phyloP scores from a whole-genome alignment of 2,888 invertebrate genomes.

The Hoplodrina blanda region DNA sequence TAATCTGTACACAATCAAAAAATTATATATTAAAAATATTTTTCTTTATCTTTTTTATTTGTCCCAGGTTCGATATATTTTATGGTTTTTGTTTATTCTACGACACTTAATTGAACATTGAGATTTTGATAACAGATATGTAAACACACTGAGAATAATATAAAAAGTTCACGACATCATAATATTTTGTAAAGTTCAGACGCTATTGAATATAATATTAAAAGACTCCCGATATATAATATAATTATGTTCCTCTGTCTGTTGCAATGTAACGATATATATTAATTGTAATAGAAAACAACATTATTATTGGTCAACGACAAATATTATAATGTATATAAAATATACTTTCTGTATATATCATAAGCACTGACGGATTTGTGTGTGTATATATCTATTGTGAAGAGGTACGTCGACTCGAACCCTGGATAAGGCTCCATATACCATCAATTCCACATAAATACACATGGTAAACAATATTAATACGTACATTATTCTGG shows the following conservation, averaged over 20 bases:
- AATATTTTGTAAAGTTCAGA: slow-evolving; percentile 54
- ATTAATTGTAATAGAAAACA: slow-evolving; percentile 20
- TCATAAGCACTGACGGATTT: slow-evolving; percentile 43
- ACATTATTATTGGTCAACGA: slow-evolving; percentile 34
- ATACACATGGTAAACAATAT: slow-evolving; percentile 36
- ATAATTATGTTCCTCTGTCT: slow-evolving; percentile 8
- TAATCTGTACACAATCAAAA: slow-evolving; percentile 74
- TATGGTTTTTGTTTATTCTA: slow-evolving; percentile 55
- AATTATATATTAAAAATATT: slow-evolving; percentile 83
- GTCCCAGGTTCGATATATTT: slow-evolving; percentile 52
- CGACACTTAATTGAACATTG: slow-evolving; percentile 44
- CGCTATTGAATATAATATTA: slow-evolving; percentile 52
- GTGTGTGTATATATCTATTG: slow-evolving; percentile 6
- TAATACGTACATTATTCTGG: slow-evolving; percentile 42
- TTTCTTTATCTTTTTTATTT: slow-evolving; percentile 48
- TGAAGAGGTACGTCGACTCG: slow-evolving; percentile 16
- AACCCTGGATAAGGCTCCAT: slow-evolving; percentile 26
- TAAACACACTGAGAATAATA: slow-evolving; percentile 52
- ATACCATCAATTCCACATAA: slow-evolving; percentile 57
- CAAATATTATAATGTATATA: slow-evolving; percentile 23
- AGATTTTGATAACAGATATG: slow-evolving; percentile 55
- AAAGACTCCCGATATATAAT: slow-evolving; percentile 42
- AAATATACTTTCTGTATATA: slow-evolving; percentile 20
- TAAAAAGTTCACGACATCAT: slow-evolving; percentile 38
- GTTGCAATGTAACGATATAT: slow-evolving; percentile 4